phyloP scores from a whole-genome alignment of 2,888 invertebrate species.

The Alcis repandata region DNA sequence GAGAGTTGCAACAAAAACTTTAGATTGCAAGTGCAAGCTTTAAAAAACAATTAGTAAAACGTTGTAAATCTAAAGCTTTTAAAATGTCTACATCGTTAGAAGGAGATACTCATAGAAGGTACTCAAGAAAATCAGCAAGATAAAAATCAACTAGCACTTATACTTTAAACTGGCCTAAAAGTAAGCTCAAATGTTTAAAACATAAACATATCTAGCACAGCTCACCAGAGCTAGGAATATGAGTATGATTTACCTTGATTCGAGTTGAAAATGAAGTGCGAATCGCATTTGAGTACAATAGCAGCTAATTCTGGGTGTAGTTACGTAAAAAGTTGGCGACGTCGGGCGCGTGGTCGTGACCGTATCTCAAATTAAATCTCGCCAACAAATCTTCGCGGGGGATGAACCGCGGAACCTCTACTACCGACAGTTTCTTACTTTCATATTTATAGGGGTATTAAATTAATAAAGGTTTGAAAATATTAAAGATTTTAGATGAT shows the following conservation, averaged over 20 bases:
- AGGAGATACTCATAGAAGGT: too few species aligned
- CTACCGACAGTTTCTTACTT: slow-evolving; percentile 45
- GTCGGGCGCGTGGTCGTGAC: slow-evolving; percentile 73
- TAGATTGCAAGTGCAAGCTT: too few species aligned
- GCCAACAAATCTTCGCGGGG: slow-evolving; percentile 81
- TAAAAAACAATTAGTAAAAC: too few species aligned
- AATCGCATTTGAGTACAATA: slow-evolving; percentile 63
- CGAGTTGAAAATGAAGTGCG: slow-evolving; percentile 46
- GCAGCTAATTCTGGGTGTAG: slow-evolving; percentile 69
- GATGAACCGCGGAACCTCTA: slow-evolving; percentile 67
- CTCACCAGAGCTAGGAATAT: neutral
- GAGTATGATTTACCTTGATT: slow-evolving; percentile 22
- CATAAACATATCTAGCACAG: neutral
- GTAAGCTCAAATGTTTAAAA: neutral
- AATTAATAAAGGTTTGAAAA: too few species aligned
- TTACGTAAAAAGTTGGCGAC: slow-evolving; percentile 78
- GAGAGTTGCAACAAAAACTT: too few species aligned
- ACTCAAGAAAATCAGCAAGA: too few species aligned
- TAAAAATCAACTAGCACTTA: too few species aligned
- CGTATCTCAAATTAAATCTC: slow-evolving; percentile 85
- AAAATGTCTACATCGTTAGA: too few species aligned
- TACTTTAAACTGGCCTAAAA: neutral
- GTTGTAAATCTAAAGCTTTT: too few species aligned
- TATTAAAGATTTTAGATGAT: too few species aligned
- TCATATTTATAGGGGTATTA: neutral